Evolutionary conservation across 2,797 vertebrate species (phyloP).

Genomic region (Platyrinchus mystaceus): DNA sequence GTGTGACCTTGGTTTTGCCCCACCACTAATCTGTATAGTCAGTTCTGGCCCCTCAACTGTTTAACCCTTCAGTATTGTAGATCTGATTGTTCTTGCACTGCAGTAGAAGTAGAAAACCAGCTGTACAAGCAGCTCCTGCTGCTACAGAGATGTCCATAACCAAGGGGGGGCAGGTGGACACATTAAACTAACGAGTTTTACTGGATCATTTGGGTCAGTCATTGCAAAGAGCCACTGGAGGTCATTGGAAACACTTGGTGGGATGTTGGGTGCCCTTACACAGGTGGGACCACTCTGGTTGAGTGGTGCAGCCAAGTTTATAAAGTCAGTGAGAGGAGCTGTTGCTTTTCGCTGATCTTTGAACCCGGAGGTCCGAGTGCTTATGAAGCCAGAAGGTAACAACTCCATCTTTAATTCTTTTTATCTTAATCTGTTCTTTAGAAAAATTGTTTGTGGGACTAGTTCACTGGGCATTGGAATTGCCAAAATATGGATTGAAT

Average conservation of each 20-base stretch:
- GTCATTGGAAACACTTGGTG: not conserved
- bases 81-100: not conserved
- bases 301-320: not conserved
- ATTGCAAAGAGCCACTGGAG: not conserved
- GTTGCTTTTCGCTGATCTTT: fast-evolving
- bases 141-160: not conserved
- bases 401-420: not conserved
- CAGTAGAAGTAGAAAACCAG: not conserved
- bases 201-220: not conserved
- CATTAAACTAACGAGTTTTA: not conserved
- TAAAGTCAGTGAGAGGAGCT: not conserved
- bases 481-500: not conserved
- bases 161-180: not conserved
- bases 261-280: not conserved
- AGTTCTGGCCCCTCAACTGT: not conserved
- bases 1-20: slow-evolving; percentile 41
- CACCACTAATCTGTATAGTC: not conserved
- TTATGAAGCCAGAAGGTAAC: not conserved
- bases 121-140: not conserved
- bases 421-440: not conserved
- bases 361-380: fast-evolving
- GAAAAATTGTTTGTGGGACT: not conserved
- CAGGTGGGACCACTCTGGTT: not conserved
- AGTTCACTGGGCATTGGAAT: fast-evolving
- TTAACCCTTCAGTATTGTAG: not conserved